Base-by-base conservation (phyloP, 1,140 invertebrate genomes). In the Tetraneura akinire region DNA sequence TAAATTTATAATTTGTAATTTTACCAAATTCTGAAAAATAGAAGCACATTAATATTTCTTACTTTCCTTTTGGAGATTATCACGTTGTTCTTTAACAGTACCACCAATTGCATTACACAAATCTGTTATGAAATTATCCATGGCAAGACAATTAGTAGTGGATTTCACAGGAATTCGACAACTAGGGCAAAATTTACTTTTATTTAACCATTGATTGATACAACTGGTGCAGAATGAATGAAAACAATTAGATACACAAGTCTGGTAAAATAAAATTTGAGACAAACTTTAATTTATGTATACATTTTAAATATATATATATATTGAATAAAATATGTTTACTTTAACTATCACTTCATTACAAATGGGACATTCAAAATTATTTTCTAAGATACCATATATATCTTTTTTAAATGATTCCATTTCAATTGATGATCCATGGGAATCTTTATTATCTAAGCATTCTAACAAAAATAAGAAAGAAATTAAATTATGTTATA, bases 221-320 rank as follows among this genome's bases (percentile, higher is more conserved):
- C 93, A 95, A 82, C 88, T 87, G 42, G 89, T 86, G 84, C 94
- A 95, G 83, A 93, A 94, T 1, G 91, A 91, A 82, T 95, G 94
- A 0, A 89, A 90, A 84, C 93, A 95, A 84, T 90, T 91, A 8
- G 94, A 84, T 0, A 91, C 91, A n/a, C 88, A 90, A 0, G 93
- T 90, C 87, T 89, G 78, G n/a, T 21, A 37, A 1, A 37, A 21
- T 18, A 37, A 13, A 21, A 83, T 83, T 80, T 51, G 47, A 51
- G 26, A 76, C 1, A 37, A 4, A 37, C 32, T 4, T 37, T 37
- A 37, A 4, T n/a, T n/a, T n/a, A n/a, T n/a, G n/a, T n/a, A 42
- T 70, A 26, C 26, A 60, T 3, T 51, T 47, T 3, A 60, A 45
- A 42, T 16, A 53, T 21, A n/a, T n/a, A n/a, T n/a, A n/a, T n/a